A percentile compares a stretch with the other conserved stretches of the same genome.
phyloP scores from a whole-genome alignment of 2,113 vertebrate genomes.

The Thalassarche chlororhynchos region DNA sequence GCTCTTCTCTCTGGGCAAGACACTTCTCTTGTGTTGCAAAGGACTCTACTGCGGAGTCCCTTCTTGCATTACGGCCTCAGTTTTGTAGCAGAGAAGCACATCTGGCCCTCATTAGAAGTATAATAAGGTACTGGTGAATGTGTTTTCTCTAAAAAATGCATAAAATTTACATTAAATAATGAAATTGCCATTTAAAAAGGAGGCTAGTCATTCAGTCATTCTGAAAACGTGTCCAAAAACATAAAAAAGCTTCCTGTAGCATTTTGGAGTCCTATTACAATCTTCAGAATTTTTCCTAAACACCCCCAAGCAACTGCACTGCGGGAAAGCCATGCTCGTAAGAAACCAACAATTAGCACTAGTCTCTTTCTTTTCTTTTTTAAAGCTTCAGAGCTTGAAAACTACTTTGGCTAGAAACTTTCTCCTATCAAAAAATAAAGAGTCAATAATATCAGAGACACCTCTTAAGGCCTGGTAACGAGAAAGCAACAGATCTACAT shows the following conservation, averaged over 20 bases:
- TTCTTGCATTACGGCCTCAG: not conserved
- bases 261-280: not conserved
- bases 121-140: not conserved
- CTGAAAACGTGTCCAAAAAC: not conserved
- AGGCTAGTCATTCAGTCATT: not conserved
- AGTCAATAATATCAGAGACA: not conserved
- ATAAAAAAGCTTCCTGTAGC: not conserved
- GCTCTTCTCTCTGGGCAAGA: not conserved
- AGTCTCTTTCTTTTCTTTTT: not conserved
- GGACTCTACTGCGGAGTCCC: not conserved
- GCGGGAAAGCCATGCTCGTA: not conserved
- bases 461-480: not conserved
- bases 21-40: not conserved
- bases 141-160: not conserved
- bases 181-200: not conserved
- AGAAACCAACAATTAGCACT: not conserved
- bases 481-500: not conserved
- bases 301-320: not conserved
- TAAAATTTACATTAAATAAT: not conserved
- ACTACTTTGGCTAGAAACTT: not conserved
- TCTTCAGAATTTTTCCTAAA: not conserved
- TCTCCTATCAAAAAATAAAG: not conserved
- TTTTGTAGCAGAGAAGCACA: not conserved
- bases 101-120: not conserved
- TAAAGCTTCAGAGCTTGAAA: not conserved